Evolutionary conservation across 2,113 vertebrate genomes (phyloP).

Genomic region (Vombatus ursinus): DNA sequence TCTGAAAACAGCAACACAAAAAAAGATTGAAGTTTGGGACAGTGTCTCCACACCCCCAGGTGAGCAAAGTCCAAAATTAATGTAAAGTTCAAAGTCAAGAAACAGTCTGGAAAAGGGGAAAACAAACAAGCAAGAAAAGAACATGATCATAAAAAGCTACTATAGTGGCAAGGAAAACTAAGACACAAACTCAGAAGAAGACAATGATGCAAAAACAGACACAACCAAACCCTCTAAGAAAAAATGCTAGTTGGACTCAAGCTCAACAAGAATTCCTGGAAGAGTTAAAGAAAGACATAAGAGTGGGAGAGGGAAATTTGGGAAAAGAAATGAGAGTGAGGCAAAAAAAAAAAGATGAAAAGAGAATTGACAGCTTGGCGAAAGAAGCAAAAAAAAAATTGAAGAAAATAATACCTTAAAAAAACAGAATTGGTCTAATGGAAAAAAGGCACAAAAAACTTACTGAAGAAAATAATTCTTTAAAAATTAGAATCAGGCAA

Average conservation of each 20-base stretch:
- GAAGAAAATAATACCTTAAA: background rate
- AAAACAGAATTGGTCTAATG: background rate
- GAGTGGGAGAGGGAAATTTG: background rate
- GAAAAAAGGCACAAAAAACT: background rate
- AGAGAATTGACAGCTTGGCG: background rate
- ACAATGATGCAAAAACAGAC: background rate
- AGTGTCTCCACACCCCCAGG: background rate
- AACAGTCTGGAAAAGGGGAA: background rate
- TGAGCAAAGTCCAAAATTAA: background rate
- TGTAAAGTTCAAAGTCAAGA: background rate
- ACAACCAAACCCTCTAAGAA: background rate
- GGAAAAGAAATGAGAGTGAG: background rate
- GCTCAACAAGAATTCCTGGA: background rate
- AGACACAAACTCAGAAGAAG: background rate
- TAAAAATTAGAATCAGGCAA: background rate
- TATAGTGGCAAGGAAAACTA: background rate
- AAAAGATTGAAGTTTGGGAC: background rate
- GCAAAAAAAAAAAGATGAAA: background rate
- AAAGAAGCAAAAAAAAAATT: background rate
- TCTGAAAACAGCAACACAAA: background rate
- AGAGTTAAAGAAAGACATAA: background rate
- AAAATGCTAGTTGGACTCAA: background rate
- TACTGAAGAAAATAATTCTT: background rate
- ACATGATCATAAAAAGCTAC: background rate
- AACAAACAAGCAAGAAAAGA: background rate